Evolutionary conservation across 2,888 invertebrate genomes (phyloP).

Genomic region (Empis livida): DNA sequence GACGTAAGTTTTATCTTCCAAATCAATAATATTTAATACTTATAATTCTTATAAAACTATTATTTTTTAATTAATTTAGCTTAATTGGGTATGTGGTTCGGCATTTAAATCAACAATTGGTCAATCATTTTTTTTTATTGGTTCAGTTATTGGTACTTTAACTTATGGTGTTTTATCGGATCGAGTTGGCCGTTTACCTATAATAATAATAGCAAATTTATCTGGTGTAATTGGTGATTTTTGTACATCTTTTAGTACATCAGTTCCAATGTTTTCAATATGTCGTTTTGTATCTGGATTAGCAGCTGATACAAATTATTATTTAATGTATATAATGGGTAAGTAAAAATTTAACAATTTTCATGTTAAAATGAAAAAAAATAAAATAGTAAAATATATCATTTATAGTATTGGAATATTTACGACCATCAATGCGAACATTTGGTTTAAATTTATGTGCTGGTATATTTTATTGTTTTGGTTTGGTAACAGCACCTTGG

Average conservation of each 20-base stretch:
- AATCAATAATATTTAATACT: too few species aligned
- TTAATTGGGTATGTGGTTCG: constrained; percentile 46
- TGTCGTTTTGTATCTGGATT: constrained; percentile 44
- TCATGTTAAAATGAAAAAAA: too few species aligned
- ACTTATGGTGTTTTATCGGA: constrained; percentile 44
- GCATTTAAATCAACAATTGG: constrained; percentile 43
- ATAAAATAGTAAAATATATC: too few species aligned
- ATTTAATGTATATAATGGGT: constrained; percentile 48
- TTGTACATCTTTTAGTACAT: constrained; percentile 36
- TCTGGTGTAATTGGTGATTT: constrained; percentile 41
- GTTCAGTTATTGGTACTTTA: constrained; percentile 45
- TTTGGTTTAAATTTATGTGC: constrained; percentile 44
- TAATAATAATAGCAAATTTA: constrained; percentile 40
- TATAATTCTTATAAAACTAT: neutral
- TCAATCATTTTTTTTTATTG: constrained; percentile 46
- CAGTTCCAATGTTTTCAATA: constrained; percentile 35
- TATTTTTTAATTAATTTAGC: constrained; percentile 16
- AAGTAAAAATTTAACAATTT: constrained; percentile 11
- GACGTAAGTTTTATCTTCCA: constrained; percentile 36
- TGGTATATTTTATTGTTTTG: constrained; percentile 42
- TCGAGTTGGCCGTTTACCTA: constrained; percentile 40
- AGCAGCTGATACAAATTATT: constrained; percentile 44
- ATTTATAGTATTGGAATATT: constrained; percentile 34
- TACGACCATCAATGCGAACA: constrained; percentile 42
- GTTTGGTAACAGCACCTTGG: constrained; percentile 40